Evolutionary conservation across 2,113 vertebrate genomes (phyloP), one percentile per base, ranked within the genome.

Genomic region (Alethe castanea): DNA sequence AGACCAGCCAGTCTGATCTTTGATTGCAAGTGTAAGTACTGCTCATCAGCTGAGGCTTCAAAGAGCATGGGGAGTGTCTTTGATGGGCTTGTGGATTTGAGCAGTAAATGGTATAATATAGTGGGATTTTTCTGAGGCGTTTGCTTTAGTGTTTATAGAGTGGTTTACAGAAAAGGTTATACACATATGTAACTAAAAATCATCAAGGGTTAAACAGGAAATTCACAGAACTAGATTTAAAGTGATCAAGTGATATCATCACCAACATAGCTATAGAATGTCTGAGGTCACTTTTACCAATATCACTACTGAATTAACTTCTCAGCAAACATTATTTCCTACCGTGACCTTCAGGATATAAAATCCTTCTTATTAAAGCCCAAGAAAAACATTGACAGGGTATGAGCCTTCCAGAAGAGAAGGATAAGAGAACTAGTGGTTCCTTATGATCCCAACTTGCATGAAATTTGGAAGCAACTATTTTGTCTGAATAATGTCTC

Each of bases 271-370:
- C 6, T 56, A 17, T 0, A 2, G 2, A 76, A 47, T n/a, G n/a
- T 14, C 29, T 64, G 57, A 85, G 23, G 14, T 36, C 3, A 3
- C 10, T 53, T 59, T 70, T 42, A 72, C 26, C 0, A 1, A 33
- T 35, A 28, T 31, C 47, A 44, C 7, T 81, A 52, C 15, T 59
- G 67, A 70, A 81, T 20, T 1, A 80, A 28, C 9, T 52, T 59
- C 44, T 50, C 0, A 0, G 44, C 4, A 65, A 88, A 82, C 2
- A 13, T 35, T 53, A n/a, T 45, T 85, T 86, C 70, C 25, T 44
- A 9, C 11, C 0, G 0, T 13, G 11, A 52, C 44, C 52, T 70
- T 86, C 14, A 54, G 23, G 19, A 20, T 38, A 81, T 2, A 83
- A 76, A 82, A 59, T 64, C 23, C 5, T 48, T 77, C 31, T 48